Base-by-base conservation (phyloP, 2,888 invertebrate species). In the Eupithecia dodoneata region DNA sequence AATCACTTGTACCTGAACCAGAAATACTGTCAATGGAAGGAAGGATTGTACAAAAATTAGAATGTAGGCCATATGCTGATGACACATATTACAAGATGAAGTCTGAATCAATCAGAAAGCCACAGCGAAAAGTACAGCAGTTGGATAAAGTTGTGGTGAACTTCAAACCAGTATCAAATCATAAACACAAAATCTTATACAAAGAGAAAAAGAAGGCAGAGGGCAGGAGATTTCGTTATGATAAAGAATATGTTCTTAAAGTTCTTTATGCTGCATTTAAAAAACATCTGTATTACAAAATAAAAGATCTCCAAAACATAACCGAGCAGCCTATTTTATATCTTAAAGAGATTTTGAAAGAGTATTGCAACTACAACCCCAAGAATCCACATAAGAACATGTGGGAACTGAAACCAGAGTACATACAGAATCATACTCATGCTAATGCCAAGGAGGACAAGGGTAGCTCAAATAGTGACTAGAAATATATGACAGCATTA, bases 341-440 rank as follows among this genome's bases (percentile, higher is more conserved):
- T 92, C 95, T 99, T 78, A 99, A 99, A 88, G 99, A 99, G 94
- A 99, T 99, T 84, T 95, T 99, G 44, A 99, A 99, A 90, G 99
- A 99, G 94, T 99, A 99, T 52, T 99, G 99, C 90, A 98, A 98
- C 90, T 99, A 99, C 92, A 99, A 99, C 92, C 96, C 99, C 87
- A 99, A 99, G 90, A 99, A 99, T 93, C 99, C 99, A 0, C 99
- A 99, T 90, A 98, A 98, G 89, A 99, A 99, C 90, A 99, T 99
- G 98, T 99, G 99, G 99, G 99, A 99, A 91, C 94, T 99, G 87
- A 99, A 99, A 89, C 99, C 99, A 0, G 99, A 99, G 90, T 99
- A 99, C 92, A 96, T 99, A 74, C 99, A 99, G 89, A 97, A 97
- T 85, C 97, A 97, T 9, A 95, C 96, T 30, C 95, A 96, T 30